Percentiles rank a stretch among this genome's conserved stretches.
Evolutionary conservation across 2,888 invertebrate genomes (phyloP).

Genomic region (Drosophila seclusa): DNA sequence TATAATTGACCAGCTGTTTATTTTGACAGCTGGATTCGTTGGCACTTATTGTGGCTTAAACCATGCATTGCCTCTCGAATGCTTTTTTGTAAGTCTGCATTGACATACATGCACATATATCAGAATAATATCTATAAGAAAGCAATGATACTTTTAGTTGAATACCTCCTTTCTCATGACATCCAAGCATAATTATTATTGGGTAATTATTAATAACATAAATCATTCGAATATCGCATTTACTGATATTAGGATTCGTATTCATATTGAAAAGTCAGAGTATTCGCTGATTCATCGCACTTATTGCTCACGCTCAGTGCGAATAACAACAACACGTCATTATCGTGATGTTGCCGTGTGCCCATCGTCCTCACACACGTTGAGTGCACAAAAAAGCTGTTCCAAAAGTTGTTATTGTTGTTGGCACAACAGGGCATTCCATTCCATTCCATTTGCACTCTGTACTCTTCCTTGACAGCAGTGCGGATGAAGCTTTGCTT

Average conservation of each 20-base stretch:
- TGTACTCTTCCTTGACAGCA: conserved; percentile 29
- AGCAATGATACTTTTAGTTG: neutral
- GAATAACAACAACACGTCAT: conserved; percentile 38
- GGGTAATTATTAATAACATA: conserved; percentile 2
- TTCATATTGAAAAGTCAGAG: conserved; percentile 20
- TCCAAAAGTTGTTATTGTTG: conserved; percentile 57
- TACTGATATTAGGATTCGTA: neutral
- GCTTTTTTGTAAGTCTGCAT: neutral
- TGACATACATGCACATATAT: conserved; percentile 1
- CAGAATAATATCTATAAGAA: conserved; percentile 9
- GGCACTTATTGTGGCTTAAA: neutral
- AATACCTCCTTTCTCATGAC: neutral
- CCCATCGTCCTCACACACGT: conserved; percentile 44
- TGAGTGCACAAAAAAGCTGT: conserved; percentile 66
- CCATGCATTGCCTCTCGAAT: neutral
- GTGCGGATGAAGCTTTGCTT: conserved; percentile 46
- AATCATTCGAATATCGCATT: conserved; percentile 14
- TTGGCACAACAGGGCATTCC: conserved; percentile 55
- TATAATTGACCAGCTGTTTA: conserved; percentile 41
- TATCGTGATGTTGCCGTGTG: conserved; percentile 51
- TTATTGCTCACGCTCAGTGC: conserved; percentile 45
- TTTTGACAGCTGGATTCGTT: conserved; percentile 30
- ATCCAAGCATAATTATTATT: neutral
- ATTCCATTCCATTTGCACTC: conserved; percentile 49
- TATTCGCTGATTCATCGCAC: conserved; percentile 42